phyloP scores from a whole-genome alignment of 37 sponge, comb jelly and placozoan genomes.

The Theonella swinhoei region DNA sequence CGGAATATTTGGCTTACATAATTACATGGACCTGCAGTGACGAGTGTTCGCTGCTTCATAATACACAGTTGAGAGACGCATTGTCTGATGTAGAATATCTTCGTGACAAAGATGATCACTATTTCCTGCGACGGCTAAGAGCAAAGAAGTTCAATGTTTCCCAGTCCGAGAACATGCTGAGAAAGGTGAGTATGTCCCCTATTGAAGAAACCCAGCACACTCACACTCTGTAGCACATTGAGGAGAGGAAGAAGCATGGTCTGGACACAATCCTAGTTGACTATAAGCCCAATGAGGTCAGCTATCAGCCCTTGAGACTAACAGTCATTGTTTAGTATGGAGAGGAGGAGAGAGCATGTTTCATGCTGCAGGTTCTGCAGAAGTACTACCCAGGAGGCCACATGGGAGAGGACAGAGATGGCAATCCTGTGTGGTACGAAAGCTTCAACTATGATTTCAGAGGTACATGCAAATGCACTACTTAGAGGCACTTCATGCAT shows the following conservation, averaged over 20 bases:
- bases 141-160: constrained; percentile 61
- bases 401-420: constrained; percentile 74
- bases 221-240: constrained; percentile 40
- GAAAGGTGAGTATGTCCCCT: constrained; percentile 36
- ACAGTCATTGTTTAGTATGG: too few relatives aligned
- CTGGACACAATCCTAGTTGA: constrained; percentile 62
- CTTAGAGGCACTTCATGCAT: not conserved
- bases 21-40: not conserved
- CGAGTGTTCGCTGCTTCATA: not conserved
- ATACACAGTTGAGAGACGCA: constrained; percentile 9
- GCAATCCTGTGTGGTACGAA: constrained; percentile 61
- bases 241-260: constrained; percentile 33
- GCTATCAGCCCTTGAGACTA: too few relatives aligned
- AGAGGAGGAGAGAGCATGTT: too few relatives aligned
- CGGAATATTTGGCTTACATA: too few relatives aligned
- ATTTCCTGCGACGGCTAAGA: constrained; percentile 54
- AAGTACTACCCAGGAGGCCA: constrained; percentile 55
- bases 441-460: constrained; percentile 48
- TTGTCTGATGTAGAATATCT: constrained; percentile 22
- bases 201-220: not conserved
- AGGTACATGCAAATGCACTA: constrained; percentile 25
- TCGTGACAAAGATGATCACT: constrained; percentile 24
- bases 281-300: constrained; percentile 65
- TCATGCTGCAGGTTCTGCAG: constrained; percentile 19
- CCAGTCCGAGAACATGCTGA: constrained; percentile 51